Conservation (phyloP, 2,888 invertebrate genomes). For the Chorisops tibialis region DNA sequence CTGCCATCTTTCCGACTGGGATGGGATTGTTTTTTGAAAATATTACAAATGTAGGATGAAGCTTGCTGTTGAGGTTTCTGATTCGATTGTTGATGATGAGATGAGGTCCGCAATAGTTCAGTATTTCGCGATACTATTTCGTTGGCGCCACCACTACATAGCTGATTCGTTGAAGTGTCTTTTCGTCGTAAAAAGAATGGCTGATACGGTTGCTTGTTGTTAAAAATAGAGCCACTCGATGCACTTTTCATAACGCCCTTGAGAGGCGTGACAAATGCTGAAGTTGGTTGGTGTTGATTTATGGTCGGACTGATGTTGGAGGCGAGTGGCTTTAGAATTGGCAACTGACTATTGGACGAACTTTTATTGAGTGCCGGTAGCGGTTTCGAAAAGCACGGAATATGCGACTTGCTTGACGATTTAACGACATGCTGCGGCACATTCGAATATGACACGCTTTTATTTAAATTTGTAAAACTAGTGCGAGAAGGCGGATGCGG, state of each 20-base stretch:
- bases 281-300: background rate
- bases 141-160: background rate
- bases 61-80: slow-evolving; percentile 18
- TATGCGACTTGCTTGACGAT: slow-evolving; percentile 46
- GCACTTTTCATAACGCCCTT: slow-evolving; percentile 46
- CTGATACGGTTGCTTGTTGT: slow-evolving; percentile 35
- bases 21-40: slow-evolving; percentile 17
- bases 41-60: slow-evolving; percentile 17
- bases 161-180: slow-evolving; percentile 3
- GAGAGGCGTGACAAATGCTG: background rate
- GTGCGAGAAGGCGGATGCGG: slow-evolving; percentile 15
- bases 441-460: slow-evolving; percentile 49
- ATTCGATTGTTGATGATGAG: slow-evolving; percentile 36
- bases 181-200: slow-evolving; percentile 38
- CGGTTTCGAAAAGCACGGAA: slow-evolving; percentile 50
- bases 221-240: slow-evolving; percentile 50
- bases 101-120: background rate
- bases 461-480: slow-evolving; percentile 40
- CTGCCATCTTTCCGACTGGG: background rate
- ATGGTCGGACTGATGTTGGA: slow-evolving; percentile 28
- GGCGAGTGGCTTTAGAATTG: slow-evolving; percentile 27
- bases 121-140: slow-evolving; percentile 1
- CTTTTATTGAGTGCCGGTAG: slow-evolving; percentile 48
- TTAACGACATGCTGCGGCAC: slow-evolving; percentile 42
- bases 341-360: slow-evolving; percentile 49